Conservation (phyloP, 53 echinoderm and acorn worm genomes). For the Holothuria scabra region DNA sequence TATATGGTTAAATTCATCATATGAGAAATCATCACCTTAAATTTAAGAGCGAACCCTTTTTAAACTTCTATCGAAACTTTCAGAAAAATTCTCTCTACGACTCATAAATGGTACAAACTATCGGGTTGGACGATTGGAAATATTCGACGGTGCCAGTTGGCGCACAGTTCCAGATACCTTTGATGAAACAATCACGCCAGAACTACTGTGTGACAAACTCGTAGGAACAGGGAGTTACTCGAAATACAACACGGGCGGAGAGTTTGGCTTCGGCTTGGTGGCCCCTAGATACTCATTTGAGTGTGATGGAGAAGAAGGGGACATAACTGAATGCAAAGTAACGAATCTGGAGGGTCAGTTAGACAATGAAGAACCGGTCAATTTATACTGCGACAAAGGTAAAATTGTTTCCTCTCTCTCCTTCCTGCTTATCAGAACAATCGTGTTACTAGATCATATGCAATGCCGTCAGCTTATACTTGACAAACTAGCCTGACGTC, state of each 20-base stretch:
- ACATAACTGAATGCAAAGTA: neutral
- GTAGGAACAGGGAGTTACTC: conserved; percentile 18
- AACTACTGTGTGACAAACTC: conserved; percentile 12
- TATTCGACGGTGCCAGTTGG: conserved; percentile 25
- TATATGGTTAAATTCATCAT: too few species aligned
- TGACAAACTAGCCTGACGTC: too few species aligned
- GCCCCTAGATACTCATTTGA: conserved; percentile 1
- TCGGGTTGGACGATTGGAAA: conserved; percentile 11
- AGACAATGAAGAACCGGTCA: conserved; percentile 1
- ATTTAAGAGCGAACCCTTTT: too few species aligned
- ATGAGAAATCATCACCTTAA: too few species aligned
- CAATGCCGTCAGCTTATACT: too few species aligned
- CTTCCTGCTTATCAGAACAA: neutral
- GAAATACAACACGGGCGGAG: neutral
- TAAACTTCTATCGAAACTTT: too few species aligned
- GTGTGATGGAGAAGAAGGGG: neutral
- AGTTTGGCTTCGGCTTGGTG: conserved; percentile 23
- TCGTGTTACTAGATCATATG: too few species aligned
- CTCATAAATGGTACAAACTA: conserved; percentile 21
- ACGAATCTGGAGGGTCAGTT: neutral
- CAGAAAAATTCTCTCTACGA: conserved; percentile 27
- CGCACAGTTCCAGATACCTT: neutral
- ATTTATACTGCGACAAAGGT: conserved; percentile 34
- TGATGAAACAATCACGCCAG: neutral
- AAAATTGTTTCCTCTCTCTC: neutral